A percentile compares a stretch with the other conserved stretches of the same genome.
These are phyloP conservation scores for Caerostris extrusa DNA, from an alignment of 1,140 invertebrate genomes.

Conservation along the genomic window DNA sequence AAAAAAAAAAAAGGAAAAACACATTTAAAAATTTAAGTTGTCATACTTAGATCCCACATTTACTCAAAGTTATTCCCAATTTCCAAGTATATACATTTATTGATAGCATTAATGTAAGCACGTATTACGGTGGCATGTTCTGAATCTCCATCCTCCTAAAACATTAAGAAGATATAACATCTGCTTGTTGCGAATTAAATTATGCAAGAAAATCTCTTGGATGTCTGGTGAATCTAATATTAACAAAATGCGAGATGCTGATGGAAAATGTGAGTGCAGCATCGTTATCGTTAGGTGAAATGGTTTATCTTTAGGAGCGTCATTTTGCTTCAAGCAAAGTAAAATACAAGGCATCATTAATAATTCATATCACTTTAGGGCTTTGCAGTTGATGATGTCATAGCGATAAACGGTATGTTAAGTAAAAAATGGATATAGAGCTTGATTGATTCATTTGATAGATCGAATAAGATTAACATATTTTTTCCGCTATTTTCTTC, in stretches of 20 bases:
- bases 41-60: neutral
- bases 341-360: conserved; percentile 19
- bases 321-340: conserved; percentile 9
- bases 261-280: conserved; percentile 9
- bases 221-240: conserved; percentile 17
- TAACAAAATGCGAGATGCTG: neutral
- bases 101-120: neutral
- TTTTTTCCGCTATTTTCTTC: neutral
- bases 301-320: conserved; percentile 9
- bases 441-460: conserved; percentile 22
- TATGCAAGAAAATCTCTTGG: conserved; percentile 27
- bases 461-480: neutral
- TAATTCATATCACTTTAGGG: conserved; percentile 30
- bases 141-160: neutral
- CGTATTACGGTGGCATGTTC: conserved; percentile 4
- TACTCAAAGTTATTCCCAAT: neutral
- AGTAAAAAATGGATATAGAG: neutral
- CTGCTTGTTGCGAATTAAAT: neutral
- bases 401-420: neutral
- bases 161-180: conserved; percentile 18
- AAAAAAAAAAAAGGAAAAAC: neutral
- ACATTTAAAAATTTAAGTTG: neutral
- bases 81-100: conserved; percentile 10
- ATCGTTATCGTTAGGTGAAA: conserved; percentile 39
- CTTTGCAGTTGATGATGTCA: conserved; percentile 21